Conservation (phyloP, 2,797 vertebrate genomes). For the Melanotaenia boesemani region DNA sequence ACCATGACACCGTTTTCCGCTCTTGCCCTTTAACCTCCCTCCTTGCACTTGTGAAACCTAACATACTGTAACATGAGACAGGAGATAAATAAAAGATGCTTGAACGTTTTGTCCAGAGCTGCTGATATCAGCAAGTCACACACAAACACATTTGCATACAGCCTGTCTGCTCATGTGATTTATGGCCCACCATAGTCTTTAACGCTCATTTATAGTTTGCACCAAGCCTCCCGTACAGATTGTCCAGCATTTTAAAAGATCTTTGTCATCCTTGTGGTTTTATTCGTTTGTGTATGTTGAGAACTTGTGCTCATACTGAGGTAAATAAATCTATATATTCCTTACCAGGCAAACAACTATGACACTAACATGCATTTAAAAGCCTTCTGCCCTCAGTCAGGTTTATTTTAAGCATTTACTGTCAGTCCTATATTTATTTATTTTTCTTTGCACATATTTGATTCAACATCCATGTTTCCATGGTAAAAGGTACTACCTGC, state of each 20-base stretch:
- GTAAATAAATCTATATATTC: neutral
- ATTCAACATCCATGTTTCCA: neutral
- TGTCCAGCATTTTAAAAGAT: conserved; percentile 15
- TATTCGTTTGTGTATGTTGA: conserved; percentile 11
- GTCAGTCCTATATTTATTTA: no score
- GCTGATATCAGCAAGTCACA: conserved; percentile 69
- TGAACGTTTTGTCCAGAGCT: conserved; percentile 51
- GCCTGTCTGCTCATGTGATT: conserved; percentile 69
- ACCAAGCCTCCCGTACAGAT: conserved; percentile 30
- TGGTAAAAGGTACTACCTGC: neutral
- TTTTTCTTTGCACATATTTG: neutral
- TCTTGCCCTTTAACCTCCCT: neutral
- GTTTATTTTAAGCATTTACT: neutral
- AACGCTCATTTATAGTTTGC: conserved; percentile 56
- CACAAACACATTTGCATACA: conserved; percentile 70
- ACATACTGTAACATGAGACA: conserved; percentile 18
- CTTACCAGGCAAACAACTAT: neutral
- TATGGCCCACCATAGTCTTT: conserved; percentile 61
- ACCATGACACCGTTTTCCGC: conserved; percentile 18
- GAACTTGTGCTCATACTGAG: conserved; percentile 13
- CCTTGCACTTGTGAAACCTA: conserved; percentile 16
- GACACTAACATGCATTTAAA: neutral
- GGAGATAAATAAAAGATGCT: conserved; percentile 63
- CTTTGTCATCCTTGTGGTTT: conserved; percentile 12
- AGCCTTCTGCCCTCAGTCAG: neutral